Percentiles rank a stretch among this genome's conserved stretches.
Evolutionary conservation across 2,113 vertebrate genomes (phyloP).

Genomic region (Lontra canadensis): DNA sequence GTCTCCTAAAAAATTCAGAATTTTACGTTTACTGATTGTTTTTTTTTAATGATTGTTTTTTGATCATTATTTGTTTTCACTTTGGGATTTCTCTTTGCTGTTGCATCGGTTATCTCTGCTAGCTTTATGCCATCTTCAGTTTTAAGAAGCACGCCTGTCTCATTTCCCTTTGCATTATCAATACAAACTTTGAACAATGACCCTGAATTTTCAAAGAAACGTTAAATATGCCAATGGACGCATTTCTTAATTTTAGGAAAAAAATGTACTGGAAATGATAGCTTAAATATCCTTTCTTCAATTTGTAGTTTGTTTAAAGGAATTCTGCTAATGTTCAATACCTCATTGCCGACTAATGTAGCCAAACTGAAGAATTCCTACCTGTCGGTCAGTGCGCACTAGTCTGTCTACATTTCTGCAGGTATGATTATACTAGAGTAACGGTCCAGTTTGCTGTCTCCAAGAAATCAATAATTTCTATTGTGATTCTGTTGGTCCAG

Average conservation of each 20-base stretch:
- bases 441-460: not conserved
- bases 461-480: not conserved
- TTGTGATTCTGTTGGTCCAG: not conserved
- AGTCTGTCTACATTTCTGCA: not conserved
- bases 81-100: not conserved
- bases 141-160: not conserved
- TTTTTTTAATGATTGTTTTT: not conserved
- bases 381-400: not conserved
- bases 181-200: not conserved
- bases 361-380: not conserved
- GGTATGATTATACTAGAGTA: not conserved
- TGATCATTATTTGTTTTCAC: not conserved
- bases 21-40: too few relatives aligned
- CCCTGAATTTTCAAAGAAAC: not conserved
- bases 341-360: not conserved
- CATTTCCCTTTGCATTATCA: not conserved
- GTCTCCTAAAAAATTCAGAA: not conserved
- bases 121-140: not conserved
- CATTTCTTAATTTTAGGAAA: constrained; percentile 39
- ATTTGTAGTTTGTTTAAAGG: not conserved
- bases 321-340: not conserved
- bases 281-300: not conserved
- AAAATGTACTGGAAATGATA: not conserved
- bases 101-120: not conserved
- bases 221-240: not conserved